Percentiles rank a stretch among this genome's conserved stretches.
Conservation (phyloP, 2,888 invertebrate genomes). For the Drosophila phalerata region DNA sequence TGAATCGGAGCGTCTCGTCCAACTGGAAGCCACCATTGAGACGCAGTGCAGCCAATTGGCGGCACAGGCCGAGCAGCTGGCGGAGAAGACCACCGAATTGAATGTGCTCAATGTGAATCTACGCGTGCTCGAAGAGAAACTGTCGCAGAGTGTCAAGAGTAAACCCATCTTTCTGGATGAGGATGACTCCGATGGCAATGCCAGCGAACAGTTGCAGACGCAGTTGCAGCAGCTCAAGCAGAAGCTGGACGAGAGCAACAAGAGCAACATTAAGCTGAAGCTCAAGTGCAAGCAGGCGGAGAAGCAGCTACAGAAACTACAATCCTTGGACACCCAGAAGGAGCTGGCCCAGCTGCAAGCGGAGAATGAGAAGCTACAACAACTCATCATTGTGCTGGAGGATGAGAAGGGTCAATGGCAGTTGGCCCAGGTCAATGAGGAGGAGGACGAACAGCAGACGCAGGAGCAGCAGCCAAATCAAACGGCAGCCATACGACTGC, state of each 20-base stretch:
- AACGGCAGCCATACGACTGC: conserved; percentile 74
- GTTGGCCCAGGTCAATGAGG: conserved; percentile 85
- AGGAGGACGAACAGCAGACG: conserved; percentile 20
- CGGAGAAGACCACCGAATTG: conserved; percentile 87
- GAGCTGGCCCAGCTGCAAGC: conserved; percentile 89
- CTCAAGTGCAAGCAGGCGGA: conserved; percentile 91
- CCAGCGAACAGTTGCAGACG: conserved; percentile 76
- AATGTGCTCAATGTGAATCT: conserved; percentile 86
- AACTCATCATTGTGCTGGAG: conserved; percentile 93
- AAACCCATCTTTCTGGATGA: conserved; percentile 82
- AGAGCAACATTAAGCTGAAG: conserved; percentile 85
- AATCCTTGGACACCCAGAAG: conserved; percentile 89
- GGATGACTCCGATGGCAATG: conserved; percentile 26
- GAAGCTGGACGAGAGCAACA: conserved; percentile 91
- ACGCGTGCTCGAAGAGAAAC: conserved; percentile 84
- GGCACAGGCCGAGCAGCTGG: conserved; percentile 87
- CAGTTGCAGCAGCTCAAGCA: conserved; percentile 87
- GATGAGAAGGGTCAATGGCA: conserved; percentile 97
- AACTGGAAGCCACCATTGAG: conserved; percentile 86
- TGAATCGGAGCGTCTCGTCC: conserved; percentile 83
- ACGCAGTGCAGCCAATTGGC: conserved; percentile 86
- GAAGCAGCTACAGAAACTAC: conserved; percentile 90
- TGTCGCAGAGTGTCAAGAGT: conserved; percentile 73
- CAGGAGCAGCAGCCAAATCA: not conserved
- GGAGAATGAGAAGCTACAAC: conserved; percentile 88